Evolutionary conservation across 2,888 invertebrate species (phyloP).

Genomic region (Caenorhabditis sp.): DNA sequence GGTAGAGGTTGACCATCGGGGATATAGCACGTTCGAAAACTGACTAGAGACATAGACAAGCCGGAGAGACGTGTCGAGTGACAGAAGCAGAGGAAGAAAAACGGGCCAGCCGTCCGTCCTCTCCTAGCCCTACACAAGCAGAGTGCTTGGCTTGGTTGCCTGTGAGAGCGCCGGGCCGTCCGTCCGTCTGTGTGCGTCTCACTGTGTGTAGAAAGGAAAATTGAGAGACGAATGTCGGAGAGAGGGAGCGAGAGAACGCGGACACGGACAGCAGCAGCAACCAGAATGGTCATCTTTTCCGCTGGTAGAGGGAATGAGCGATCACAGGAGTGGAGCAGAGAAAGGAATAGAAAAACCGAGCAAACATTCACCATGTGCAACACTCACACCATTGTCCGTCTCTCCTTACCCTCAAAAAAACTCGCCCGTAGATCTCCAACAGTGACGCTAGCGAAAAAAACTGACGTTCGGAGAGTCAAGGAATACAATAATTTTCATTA

Average conservation of each 20-base stretch:
- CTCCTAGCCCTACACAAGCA: conserved; percentile 41
- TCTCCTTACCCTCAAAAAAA: conserved; percentile 32
- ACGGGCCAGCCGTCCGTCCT: conserved; percentile 37
- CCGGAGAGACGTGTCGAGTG: conserved; percentile 2
- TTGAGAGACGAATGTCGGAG: conserved; percentile 18
- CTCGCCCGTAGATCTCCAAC: conserved; percentile 17
- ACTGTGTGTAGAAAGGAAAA: conserved; percentile 17
- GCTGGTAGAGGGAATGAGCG: conserved; percentile 23
- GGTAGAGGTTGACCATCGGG: conserved; percentile 16
- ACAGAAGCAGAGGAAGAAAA: conserved; percentile 17
- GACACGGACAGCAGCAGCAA: conserved; percentile 38
- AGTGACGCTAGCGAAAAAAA: neutral
- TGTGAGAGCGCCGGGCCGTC: conserved; percentile 6
- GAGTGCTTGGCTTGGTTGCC: conserved; percentile 38
- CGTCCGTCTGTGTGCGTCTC: conserved; percentile 9
- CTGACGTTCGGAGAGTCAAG: neutral
- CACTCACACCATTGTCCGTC: conserved; percentile 52
- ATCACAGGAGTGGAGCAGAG: conserved; percentile 41
- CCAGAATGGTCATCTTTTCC: conserved; percentile 57
- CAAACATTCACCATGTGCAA: conserved; percentile 61
- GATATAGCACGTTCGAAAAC: conserved; percentile 9
- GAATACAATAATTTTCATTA: neutral
- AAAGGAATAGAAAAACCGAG: conserved; percentile 31
- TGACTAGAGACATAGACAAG: conserved; percentile 14
- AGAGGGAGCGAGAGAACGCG: conserved; percentile 22